Evolutionary conservation across 2,797 vertebrate species (phyloP).

Genomic region (Miopithecus talapoin): DNA sequence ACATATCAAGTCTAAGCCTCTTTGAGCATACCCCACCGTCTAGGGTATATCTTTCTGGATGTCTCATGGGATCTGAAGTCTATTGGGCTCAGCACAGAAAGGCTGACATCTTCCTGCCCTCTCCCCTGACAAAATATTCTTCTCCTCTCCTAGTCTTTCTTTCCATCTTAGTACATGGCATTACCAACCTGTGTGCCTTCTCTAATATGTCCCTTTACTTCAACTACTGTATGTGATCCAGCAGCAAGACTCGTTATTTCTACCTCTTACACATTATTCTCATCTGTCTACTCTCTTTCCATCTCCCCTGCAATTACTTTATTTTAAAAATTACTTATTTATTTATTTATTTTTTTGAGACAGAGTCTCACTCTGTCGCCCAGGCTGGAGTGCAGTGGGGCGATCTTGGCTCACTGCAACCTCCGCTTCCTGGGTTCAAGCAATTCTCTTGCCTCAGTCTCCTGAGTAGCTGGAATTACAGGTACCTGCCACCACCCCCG

Average conservation of each 20-base stretch:
- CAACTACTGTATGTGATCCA: not conserved
- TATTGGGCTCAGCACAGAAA: not conserved
- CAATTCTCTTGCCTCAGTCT: not conserved
- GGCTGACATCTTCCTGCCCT: not conserved
- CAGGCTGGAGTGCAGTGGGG: not conserved
- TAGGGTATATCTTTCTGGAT: not conserved
- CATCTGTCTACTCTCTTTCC: not conserved
- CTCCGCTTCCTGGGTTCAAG: rapidly evolving
- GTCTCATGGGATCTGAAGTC: not conserved
- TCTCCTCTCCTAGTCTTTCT: not conserved
- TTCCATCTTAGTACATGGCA: not conserved
- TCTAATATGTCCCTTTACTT: not conserved
- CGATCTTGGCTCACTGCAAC: not conserved
- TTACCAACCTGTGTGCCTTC: not conserved
- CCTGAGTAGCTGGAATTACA: not conserved
- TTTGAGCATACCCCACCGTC: not conserved
- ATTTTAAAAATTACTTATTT: not conserved
- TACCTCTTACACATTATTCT: not conserved
- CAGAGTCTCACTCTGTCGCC: not conserved
- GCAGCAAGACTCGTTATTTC: not conserved
- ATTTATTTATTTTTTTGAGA: not conserved
- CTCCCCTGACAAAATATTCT: not conserved
- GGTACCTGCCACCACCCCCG: rapidly evolving
- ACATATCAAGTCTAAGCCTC: not conserved
- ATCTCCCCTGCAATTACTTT: not conserved